Percentiles rank a stretch among this genome's conserved stretches.
phyloP scores from a whole-genome alignment of 1,140 invertebrate species.

The Lepidotrigona ventralis region DNA sequence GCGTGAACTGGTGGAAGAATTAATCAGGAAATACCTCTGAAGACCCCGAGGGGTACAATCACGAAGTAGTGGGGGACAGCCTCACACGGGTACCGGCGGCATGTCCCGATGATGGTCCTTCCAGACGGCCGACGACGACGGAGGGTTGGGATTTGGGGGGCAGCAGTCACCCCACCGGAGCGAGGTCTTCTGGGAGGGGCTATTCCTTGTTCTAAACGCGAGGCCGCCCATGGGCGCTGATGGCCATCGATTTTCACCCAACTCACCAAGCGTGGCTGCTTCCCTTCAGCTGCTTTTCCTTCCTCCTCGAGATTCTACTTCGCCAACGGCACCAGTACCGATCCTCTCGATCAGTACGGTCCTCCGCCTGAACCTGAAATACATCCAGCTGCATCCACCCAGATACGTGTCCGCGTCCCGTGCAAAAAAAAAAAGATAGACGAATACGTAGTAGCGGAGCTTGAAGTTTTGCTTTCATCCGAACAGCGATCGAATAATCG shows the following conservation, averaged over 20 bases:
- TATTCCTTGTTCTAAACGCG: conserved; percentile 96
- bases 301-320: conserved; percentile 23
- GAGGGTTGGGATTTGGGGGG: conserved; percentile 74
- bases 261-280: conserved; percentile 64
- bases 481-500: not conserved
- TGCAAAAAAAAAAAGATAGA: no score
- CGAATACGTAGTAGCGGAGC: no score
- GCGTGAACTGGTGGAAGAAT: not conserved
- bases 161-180: conserved; percentile 96
- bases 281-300: conserved; percentile 51
- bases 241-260: conserved; percentile 79
- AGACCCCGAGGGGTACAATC: conserved; percentile 76
- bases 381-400: conserved; percentile 18
- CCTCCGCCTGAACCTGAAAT: conserved; percentile 50
- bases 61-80: conserved; percentile 79
- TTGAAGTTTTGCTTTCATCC: not conserved
- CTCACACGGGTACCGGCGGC: conserved; percentile 75
- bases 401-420: not conserved
- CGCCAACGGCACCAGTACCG: conserved; percentile 31
- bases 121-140: conserved; percentile 71
- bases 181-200: conserved; percentile 96
- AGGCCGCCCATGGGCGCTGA: conserved; percentile 93
- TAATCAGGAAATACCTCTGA: conserved; percentile 69
- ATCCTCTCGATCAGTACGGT: conserved; percentile 41
- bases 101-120: conserved; percentile 74